phyloP scores from a whole-genome alignment of 2,888 invertebrate genomes.

The Cotesia congregata region DNA sequence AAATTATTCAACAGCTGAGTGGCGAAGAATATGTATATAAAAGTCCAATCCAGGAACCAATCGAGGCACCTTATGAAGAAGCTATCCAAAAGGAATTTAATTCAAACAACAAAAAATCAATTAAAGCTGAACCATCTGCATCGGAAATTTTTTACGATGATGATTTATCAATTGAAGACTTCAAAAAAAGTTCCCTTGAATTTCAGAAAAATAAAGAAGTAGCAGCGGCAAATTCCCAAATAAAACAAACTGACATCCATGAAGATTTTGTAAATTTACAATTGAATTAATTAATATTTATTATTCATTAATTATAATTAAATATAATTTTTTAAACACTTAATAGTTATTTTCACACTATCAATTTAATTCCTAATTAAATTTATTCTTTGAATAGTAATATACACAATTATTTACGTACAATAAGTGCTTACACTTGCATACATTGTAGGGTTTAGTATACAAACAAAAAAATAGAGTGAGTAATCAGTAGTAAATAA shows the following conservation, averaged over 20 bases:
- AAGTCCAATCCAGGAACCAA: constrained; percentile 81
- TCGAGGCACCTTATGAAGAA: constrained; percentile 82
- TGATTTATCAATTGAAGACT: constrained; percentile 18
- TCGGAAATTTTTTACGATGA: constrained; percentile 55
- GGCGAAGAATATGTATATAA: constrained; percentile 78
- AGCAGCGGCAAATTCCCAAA: neutral
- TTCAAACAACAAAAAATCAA: constrained; percentile 55
- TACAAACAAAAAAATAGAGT: neutral
- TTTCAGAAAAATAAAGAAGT: neutral
- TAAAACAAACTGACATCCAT: neutral
- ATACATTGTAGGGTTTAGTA: neutral
- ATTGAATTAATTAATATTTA: neutral
- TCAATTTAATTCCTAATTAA: neutral
- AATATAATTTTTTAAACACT: neutral
- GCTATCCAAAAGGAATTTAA: constrained; percentile 68
- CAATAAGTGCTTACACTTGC: neutral
- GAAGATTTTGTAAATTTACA: constrained; percentile 17
- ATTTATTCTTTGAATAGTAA: neutral
- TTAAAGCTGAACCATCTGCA: constrained; percentile 57
- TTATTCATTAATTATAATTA: neutral
- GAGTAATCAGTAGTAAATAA: neutral
- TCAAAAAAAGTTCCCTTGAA: constrained; percentile 19
- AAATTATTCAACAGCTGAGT: constrained; percentile 69
- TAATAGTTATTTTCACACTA: too few relatives aligned
- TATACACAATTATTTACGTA: neutral